A percentile compares a stretch with the other conserved stretches of the same genome.
phyloP scores from a whole-genome alignment of 2,888 invertebrate species.

The Caenorhabditis sp. region DNA sequence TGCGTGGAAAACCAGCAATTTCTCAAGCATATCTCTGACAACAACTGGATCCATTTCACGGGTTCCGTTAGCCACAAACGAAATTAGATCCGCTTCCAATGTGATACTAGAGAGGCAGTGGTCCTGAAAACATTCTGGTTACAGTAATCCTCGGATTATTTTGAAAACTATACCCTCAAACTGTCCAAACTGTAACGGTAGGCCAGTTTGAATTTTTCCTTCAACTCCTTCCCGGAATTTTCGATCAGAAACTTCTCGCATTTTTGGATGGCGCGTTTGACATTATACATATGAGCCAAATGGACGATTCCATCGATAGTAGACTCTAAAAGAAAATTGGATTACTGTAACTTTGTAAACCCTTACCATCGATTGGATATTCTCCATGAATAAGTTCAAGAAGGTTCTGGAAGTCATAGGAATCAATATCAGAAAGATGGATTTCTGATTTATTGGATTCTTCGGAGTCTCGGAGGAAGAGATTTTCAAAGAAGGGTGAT shows the following conservation, averaged over 20 bases:
- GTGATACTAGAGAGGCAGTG: background rate
- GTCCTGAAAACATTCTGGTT: background rate
- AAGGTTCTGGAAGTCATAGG: background rate
- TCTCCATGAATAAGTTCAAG: conserved; percentile 4
- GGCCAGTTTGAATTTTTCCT: background rate
- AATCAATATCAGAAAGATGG: background rate
- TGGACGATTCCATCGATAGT: background rate
- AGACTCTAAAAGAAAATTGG: background rate
- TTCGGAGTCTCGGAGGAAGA: background rate
- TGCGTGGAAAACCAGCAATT: too few relatives aligned
- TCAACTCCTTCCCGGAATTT: background rate
- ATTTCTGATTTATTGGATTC: background rate
- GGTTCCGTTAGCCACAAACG: background rate
- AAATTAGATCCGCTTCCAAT: background rate
- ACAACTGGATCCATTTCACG: background rate
- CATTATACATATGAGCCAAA: background rate
- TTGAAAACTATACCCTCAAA: background rate
- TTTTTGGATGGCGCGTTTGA: background rate
- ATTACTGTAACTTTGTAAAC: background rate
- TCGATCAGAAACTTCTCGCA: background rate
- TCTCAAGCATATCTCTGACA: background rate
- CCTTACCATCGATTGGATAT: conserved; percentile 13
- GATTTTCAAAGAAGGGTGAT: background rate
- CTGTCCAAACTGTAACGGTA: background rate
- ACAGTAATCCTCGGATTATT: background rate